Evolutionary conservation across 92 coral and sea anemone genomes (phyloP), one percentile per base, ranked within the genome.

Genomic region (Zoanthus solanderi): DNA sequence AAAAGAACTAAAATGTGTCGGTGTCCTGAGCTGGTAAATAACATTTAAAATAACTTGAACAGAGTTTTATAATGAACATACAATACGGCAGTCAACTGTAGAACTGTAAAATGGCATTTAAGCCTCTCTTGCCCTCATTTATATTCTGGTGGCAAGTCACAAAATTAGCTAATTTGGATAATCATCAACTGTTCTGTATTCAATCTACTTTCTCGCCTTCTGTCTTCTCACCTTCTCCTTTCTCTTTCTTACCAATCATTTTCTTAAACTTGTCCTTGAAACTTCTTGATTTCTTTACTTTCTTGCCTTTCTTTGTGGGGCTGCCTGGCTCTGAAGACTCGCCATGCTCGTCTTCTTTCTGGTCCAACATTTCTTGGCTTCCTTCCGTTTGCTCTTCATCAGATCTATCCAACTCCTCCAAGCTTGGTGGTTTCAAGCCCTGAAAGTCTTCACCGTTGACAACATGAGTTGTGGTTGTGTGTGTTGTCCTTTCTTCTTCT

Each of bases 251-350:
- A 12, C 85, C 85, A 3, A 81, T 65, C 60, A 81, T 81, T 66
- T 81, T 81, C 47, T 81, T 71, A 73, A 81, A 81, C 1, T 45
- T 46, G 29, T 81, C 52, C 61, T 81, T 81, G 44, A 81, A 81
- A 61, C 85, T 81, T 44, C 75, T 66, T 47, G 71, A 63, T 44
- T 81, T 81, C 4, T 37, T 29, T 8, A 81, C 85, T 58, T 81
- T 81, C 60, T 81, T 81, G 8, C 85, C 85, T 48, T 81, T 81
- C 85, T 81, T 81, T 6, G 76, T 81, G 4, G 85, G 85, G 75
- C 85, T 81, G 7, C 28, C 85, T 46, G 85, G 85, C 75, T 81
- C 85, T 13, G 85, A 81, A 1, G 85, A 81, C 58, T 67, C 85
- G 0, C 85, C 85, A 7, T 81, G 85, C 1, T 48, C 85, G 1